Evolutionary conservation across 2,888 invertebrate species (phyloP).

Genomic region (Plebejus melissa): DNA sequence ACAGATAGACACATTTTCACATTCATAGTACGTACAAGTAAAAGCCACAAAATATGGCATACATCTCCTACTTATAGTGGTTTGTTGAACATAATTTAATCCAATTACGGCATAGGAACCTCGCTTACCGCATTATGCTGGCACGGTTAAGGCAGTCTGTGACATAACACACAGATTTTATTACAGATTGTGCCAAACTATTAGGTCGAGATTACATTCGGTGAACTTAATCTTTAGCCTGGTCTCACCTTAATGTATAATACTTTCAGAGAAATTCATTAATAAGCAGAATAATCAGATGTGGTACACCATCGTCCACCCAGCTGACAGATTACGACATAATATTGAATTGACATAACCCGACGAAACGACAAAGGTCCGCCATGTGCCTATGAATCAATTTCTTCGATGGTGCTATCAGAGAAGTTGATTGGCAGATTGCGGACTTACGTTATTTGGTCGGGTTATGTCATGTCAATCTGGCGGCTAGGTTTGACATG

Average conservation of each 20-base stretch:
- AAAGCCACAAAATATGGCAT: not conserved
- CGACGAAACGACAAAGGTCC: too few species aligned
- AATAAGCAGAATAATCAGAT: too few species aligned
- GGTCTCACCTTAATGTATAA: too few species aligned
- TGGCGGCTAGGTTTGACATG: too few species aligned
- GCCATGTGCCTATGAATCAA: too few species aligned
- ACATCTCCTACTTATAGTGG: not conserved
- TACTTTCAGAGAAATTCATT: too few species aligned
- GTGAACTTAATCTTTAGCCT: too few species aligned
- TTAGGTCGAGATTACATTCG: not conserved
- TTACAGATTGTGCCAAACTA: not conserved
- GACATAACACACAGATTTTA: constrained; percentile 3
- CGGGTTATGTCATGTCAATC: not conserved
- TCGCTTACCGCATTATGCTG: constrained; percentile 5
- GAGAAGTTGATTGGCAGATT: too few species aligned
- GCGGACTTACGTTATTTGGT: not conserved
- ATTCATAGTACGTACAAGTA: not conserved
- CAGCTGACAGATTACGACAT: too few species aligned
- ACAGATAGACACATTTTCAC: not conserved
- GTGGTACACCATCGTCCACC: too few species aligned
- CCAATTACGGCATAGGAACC: constrained; percentile 3
- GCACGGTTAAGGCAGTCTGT: constrained; percentile 2
- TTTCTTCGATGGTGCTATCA: too few species aligned
- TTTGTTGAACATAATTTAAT: not conserved
- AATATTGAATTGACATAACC: too few species aligned